Base-by-base conservation (phyloP, 2,888 invertebrate genomes). In the Tiliacea aurago region DNA sequence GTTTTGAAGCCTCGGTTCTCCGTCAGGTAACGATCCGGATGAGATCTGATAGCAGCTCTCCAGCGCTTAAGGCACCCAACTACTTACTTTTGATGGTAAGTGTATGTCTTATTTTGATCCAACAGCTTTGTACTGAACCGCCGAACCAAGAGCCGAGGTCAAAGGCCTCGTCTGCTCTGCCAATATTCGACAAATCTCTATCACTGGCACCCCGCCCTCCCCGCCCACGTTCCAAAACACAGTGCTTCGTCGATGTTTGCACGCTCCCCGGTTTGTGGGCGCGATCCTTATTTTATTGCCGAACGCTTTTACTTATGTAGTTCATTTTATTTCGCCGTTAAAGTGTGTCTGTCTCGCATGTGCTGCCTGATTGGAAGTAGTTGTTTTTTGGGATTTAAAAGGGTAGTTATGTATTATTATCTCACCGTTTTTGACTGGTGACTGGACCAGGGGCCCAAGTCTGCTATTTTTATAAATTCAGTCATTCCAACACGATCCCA, bases 271-370 rank as follows among this genome's bases (percentile, higher is more conserved):
- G 78, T 84, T 84, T 90, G 95, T 95, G 94, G 95, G 95, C 91
- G 94, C 91, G 92, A 94, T 92, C 91, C 92, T 89, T 89, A 93
- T 93, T 93, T 94, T 94, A 94, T 94, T 92, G 91, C 86, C 62
- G 4, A 81, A 70, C 62, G 58, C 66, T 89, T 90, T 93, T 90
- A 90, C 92, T 91, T 91, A 91, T 91, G 91, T 89, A 90, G 87
- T 91, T 91, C 91, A 92, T 90, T 90, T 91, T 90, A 91, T 91
- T 89, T 88, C 87, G 88, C 87, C 80, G 85, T 87, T 80, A 83
- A 84, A 84, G 55, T 77, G 65, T 71, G 77, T 82, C 70, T 63
- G 74, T 58, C 56, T 64, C n/a, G 58, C 70, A 78, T 78, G 70
- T 77, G 78, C 70, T 73, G 73, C 53, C 59, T 79, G 71, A 68